These are phyloP conservation scores for Rhea pennata DNA, from an alignment of 2,113 vertebrate genomes.

Conservation along the genomic window DNA sequence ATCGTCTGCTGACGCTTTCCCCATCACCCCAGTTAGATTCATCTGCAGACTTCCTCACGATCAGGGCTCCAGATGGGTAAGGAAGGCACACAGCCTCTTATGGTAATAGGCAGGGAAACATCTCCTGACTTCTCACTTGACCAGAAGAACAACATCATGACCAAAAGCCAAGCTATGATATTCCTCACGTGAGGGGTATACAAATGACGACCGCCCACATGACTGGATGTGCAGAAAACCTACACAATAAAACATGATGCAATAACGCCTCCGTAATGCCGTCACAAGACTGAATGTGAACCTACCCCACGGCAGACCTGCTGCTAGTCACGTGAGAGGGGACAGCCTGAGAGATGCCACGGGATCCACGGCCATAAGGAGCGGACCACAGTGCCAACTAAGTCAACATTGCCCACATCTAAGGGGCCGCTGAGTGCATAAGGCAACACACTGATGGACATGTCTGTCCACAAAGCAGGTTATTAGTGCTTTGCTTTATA, in stretches of 20 bases:
- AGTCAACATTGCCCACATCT: not conserved
- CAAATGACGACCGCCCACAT: not conserved
- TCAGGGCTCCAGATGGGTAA: fast-evolving
- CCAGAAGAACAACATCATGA: not conserved
- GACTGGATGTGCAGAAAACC: not conserved
- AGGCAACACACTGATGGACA: not conserved
- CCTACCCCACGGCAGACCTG: fast-evolving
- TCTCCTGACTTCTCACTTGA: not conserved
- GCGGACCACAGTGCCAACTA: fast-evolving
- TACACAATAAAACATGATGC: not conserved
- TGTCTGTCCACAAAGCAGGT: fast-evolving
- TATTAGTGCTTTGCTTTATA: not conserved
- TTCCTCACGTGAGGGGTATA: not conserved
- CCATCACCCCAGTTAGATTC: not conserved
- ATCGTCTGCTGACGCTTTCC: not conserved
- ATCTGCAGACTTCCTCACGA: not conserved
- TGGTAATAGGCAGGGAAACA: not conserved
- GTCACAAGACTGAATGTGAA: not conserved
- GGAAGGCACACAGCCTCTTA: not conserved
- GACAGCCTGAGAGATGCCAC: not conserved
- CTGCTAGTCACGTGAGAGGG: not conserved
- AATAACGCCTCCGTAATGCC: not conserved
- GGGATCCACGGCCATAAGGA: not conserved
- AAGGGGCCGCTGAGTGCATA: not conserved
- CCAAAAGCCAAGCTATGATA: not conserved